Evolutionary conservation across 2,888 invertebrate genomes (phyloP), one percentile per base, ranked within the genome.

Genomic region (Megaustenia siamemsis): DNA sequence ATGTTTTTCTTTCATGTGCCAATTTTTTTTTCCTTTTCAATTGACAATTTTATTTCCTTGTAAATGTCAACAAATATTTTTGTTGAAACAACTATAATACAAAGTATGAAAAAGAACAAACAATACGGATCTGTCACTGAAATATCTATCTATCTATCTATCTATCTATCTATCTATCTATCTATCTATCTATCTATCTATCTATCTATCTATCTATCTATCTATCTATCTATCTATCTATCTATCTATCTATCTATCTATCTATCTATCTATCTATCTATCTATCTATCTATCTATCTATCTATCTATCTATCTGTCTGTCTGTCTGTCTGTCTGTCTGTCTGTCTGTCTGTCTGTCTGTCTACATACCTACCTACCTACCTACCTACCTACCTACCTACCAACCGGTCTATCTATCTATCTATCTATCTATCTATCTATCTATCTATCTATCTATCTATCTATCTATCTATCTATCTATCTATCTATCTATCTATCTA

Each of bases 171-270:
- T 63, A 63, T 63, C 63, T 32, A 63, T 63, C 63, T 63, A 63
- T 63, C 28, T 63, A 32, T 63, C 63, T 63, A 32, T 63, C 63
- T 63, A 32, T 63, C 63, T 63, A 28, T 76, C 76, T 76, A 76
- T 76, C 53, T 76, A 76, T 76, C 49, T 76, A 77, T 77, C 77
- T 79, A 66, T 79, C 79, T 79, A 66, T 79, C 79, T 79, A 66
- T 79, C 79, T 79, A 66, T 79, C 79, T 79, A 66, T 79, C 79
- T 79, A 79, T 80, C 49, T 80, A 66, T 80, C 45, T 80, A 78
- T 78, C 78, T 78, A 40, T 75, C 75, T 63, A 32, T 63, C 63
- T 63, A 40, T 45, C 63, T 63, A 63, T 63, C 63, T 75, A 75
- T 75, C 75, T 75, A 75, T 75, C 75, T 75, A 75, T 75, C 49